Evolutionary conservation across 2,888 invertebrate species (phyloP).

Genomic region (Malthinus flaveolus): DNA sequence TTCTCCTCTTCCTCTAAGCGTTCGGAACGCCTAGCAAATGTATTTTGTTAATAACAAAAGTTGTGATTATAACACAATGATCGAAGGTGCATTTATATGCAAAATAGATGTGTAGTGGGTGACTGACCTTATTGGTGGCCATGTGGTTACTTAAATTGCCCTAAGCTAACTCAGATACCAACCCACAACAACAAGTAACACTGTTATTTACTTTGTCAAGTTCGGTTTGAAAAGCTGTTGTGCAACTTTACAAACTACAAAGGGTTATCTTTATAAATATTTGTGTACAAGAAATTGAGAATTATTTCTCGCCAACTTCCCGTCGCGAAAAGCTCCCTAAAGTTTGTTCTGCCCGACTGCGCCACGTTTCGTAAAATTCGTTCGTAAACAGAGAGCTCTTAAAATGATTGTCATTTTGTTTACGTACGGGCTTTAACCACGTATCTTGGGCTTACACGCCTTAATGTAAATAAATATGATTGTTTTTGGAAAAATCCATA

Average conservation of each 20-base stretch:
- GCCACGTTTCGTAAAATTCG: too few relatives aligned
- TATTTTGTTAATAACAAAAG: background rate
- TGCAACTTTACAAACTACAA: background rate
- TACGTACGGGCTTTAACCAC: too few relatives aligned
- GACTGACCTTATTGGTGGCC: slow-evolving; percentile 24
- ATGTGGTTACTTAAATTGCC: slow-evolving; percentile 22
- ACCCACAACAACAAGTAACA: slow-evolving; percentile 18
- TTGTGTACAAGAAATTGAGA: too few relatives aligned
- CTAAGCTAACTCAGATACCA: slow-evolving; percentile 10
- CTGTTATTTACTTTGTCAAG: slow-evolving; percentile 13
- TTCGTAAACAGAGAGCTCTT: too few relatives aligned
- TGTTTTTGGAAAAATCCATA: too few relatives aligned
- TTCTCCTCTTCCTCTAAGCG: background rate
- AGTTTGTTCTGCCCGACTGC: too few relatives aligned
- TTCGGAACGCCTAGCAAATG: background rate
- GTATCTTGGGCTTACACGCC: too few relatives aligned
- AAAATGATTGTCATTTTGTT: too few relatives aligned
- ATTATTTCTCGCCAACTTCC: too few relatives aligned
- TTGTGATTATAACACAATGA: background rate
- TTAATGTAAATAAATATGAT: too few relatives aligned
- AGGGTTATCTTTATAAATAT: too few relatives aligned
- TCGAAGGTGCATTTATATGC: slow-evolving; percentile 10
- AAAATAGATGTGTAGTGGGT: slow-evolving; percentile 18
- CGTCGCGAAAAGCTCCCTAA: too few relatives aligned
- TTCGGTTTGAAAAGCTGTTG: slow-evolving; percentile 4